Conservation (phyloP, 2,113 vertebrate genomes). For the Podarcis cretensis region DNA sequence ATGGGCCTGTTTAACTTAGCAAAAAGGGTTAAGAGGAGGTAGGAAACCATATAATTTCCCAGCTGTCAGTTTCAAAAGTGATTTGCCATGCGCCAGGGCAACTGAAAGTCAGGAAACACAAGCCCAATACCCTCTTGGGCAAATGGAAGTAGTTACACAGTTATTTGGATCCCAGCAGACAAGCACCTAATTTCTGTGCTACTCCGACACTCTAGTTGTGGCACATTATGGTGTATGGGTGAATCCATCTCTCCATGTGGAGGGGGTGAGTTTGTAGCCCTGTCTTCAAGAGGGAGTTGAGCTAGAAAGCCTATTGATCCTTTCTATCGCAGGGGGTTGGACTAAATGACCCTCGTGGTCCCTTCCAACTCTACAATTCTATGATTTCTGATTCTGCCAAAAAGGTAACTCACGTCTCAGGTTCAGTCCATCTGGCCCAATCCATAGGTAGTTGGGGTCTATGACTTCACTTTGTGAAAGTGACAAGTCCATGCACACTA, state of each 20-base stretch:
- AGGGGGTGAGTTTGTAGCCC: not conserved
- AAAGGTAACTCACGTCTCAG: conserved; percentile 70
- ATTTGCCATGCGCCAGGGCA: not conserved
- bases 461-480: conserved; percentile 67
- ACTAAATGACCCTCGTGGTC: too few species aligned
- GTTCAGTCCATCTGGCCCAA: conserved; percentile 73
- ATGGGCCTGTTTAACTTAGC: too few species aligned
- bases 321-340: not conserved
- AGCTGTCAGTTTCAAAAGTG: not conserved
- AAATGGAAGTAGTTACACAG: not conserved
- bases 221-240: not conserved
- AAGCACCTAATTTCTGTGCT: not conserved
- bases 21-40: too few species aligned
- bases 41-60: not conserved
- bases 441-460: conserved; percentile 76
- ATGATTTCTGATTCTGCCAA: not conserved
- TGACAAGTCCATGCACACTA: conserved; percentile 74
- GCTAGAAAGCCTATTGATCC: not conserved
- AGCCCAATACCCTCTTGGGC: not conserved
- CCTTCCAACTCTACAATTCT: not conserved
- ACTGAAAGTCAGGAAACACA: not conserved
- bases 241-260: too few species aligned
- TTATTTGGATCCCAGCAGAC: not conserved
- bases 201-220: not conserved
- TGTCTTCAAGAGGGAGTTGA: not conserved